Base-by-base conservation (phyloP, 53 echinoderm and acorn worm species). In the Patiria pectinifera region DNA sequence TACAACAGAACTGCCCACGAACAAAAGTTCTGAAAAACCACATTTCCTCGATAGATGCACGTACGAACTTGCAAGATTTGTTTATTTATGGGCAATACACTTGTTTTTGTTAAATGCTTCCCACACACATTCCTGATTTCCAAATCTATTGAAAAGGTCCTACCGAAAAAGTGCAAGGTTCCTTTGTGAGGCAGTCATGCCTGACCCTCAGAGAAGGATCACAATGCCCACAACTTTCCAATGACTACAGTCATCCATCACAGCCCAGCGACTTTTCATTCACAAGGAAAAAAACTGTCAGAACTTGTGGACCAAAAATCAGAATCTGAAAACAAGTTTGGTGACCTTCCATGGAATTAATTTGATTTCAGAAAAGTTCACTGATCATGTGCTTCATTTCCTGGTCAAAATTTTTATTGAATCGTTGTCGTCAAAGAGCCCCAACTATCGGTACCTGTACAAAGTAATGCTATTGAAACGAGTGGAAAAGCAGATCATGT, bases 61-160 rank as follows among this genome's bases (percentile, higher is more conserved):
- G 53, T 53, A 53, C 53, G 15, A 66, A 66, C 66, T 7, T 14
- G 12, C 3, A 66, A 66, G 10, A 11, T 60, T 8, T 12, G 9
- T 60, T 8, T 60, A 60, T 11, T 60, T 60, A 60, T 12, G 12
- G 8, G 9, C 12, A 66, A 14, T 16, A 18, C 66, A 66, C 15
- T 66, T 18, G 19, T 66, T 66, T 66, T 66, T 18, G 19, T 18
- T 18, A 66, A 66, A 66, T 66, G 66, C 66, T 66, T 23, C 76
- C 76, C 76, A 25, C 76, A 5, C 76, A 76, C 76, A 76, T 76
- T 76, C 76, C 76, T 76, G 25, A n/a, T n/a, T 76, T 66, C 15
- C 19, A 66, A 66, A 66, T 66, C 19, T 3, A 66, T 66, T 11
- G 66, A 66, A 66, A 66, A 18, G 21, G 25, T 4, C 76, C 71